Evolutionary conservation across 2,888 invertebrate species (phyloP).

Genomic region (Pandemis corylana): DNA sequence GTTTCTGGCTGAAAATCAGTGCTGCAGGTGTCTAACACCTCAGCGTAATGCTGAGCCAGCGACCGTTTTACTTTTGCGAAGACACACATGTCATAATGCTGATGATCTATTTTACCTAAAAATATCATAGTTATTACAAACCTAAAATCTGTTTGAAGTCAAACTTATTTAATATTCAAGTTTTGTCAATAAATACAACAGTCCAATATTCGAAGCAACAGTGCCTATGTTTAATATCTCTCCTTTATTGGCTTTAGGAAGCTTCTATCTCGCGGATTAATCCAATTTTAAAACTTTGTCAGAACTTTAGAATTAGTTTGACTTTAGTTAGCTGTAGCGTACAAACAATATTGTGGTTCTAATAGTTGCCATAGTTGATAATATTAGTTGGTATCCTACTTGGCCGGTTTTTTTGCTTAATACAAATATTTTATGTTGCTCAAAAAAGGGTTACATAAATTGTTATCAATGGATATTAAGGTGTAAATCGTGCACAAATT

Average conservation of each 20-base stretch:
- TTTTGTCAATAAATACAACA: neutral
- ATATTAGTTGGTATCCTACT: neutral
- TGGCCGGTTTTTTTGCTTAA: too few relatives aligned
- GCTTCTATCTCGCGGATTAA: neutral
- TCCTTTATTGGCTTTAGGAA: neutral
- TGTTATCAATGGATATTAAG: too few relatives aligned
- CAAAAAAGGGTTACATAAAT: too few relatives aligned
- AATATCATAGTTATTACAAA: neutral
- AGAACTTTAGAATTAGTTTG: neutral
- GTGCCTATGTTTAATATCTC: neutral
- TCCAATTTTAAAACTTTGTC: neutral
- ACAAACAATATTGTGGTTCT: neutral
- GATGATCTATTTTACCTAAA: neutral
- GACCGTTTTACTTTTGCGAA: too few relatives aligned
- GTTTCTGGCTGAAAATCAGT: too few relatives aligned
- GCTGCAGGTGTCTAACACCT: too few relatives aligned
- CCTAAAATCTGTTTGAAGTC: neutral
- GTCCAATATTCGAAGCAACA: neutral
- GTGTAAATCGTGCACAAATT: too few relatives aligned
- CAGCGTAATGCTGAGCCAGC: too few relatives aligned
- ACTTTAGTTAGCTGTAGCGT: neutral
- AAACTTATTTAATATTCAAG: constrained; percentile 5
- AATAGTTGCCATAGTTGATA: neutral
- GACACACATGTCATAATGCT: too few relatives aligned
- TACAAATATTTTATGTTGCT: too few relatives aligned